A percentile compares a stretch with the other conserved stretches of the same genome.
Evolutionary conservation across 1,140 invertebrate species (phyloP).

Genomic region (Idris sp.): DNA sequence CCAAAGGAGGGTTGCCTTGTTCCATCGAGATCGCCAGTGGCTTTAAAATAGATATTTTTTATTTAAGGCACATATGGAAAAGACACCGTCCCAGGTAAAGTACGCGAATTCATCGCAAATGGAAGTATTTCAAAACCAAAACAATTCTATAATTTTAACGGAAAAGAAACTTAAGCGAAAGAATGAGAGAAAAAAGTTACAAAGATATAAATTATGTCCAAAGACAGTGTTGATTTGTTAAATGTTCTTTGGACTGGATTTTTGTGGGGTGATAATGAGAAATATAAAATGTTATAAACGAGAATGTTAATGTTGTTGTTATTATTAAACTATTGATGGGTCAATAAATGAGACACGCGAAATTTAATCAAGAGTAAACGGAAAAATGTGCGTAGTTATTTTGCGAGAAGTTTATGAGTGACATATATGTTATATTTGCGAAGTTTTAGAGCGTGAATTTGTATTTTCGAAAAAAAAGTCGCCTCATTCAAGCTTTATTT

Average conservation of each 20-base stretch:
- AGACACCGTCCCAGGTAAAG: conserved; percentile 61
- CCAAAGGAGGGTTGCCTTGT: conserved; percentile 59
- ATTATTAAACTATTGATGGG: conserved; percentile 71
- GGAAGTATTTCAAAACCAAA: conserved; percentile 43
- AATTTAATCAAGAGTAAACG: too few relatives aligned
- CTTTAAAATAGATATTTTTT: conserved; percentile 62
- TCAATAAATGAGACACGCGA: conserved; percentile 33
- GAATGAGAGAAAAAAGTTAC: conserved; percentile 25
- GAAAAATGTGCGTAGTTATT: conserved; percentile 45
- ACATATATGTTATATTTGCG: conserved; percentile 36
- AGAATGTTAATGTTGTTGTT: conserved; percentile 75
- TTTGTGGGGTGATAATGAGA: conserved; percentile 68
- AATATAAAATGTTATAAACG: conserved; percentile 72
- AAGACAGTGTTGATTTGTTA: conserved; percentile 77
- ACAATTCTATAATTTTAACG: conserved; percentile 16
- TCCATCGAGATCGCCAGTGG: conserved; percentile 53
- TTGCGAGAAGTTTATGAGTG: conserved; percentile 45
- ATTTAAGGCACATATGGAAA: conserved; percentile 58
- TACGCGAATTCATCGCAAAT: conserved; percentile 38
- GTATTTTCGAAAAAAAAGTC: conserved; percentile 38
- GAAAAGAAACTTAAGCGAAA: conserved; percentile 46
- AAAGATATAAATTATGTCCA: conserved; percentile 22
- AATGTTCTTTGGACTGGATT: conserved; percentile 76
- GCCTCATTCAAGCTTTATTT: conserved; percentile 32
- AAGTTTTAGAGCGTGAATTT: conserved; percentile 45